These are phyloP conservation scores for Falco berigora DNA, from an alignment of 2,797 vertebrate genomes.

Conservation along the genomic window DNA sequence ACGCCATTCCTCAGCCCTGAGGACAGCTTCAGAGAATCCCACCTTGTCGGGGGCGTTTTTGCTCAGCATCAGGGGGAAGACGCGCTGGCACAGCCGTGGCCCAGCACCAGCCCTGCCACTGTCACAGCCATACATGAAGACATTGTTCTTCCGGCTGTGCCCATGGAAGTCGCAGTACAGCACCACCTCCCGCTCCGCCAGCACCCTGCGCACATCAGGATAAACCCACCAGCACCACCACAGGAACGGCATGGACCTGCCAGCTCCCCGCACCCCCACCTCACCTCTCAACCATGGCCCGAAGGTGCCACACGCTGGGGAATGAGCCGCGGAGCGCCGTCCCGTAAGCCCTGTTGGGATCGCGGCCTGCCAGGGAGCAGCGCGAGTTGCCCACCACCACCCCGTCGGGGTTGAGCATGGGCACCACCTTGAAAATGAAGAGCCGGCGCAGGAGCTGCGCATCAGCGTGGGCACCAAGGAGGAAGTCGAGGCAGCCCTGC, in stretches of 20 bases:
- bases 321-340: slow-evolving; percentile 78
- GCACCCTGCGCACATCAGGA: slow-evolving; percentile 62
- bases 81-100: slow-evolving; percentile 73
- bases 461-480: slow-evolving; percentile 81
- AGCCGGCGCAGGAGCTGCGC: slow-evolving; percentile 83
- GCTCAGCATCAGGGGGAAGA: slow-evolving; percentile 96
- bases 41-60: slow-evolving; percentile 89
- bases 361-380: slow-evolving; percentile 86
- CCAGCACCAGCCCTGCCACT: not conserved
- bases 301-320: slow-evolving; percentile 86
- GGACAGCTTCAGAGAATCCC: accelerated
- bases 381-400: slow-evolving; percentile 94
- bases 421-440: slow-evolving; percentile 92
- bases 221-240: accelerated
- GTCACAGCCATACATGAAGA: slow-evolving; percentile 91
- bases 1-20: not conserved
- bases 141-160: slow-evolving; percentile 91
- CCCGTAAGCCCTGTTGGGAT: slow-evolving; percentile 88
- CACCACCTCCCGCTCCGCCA: slow-evolving; percentile 82
- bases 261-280: accelerated
- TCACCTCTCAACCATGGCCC: slow-evolving; percentile 88
- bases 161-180: slow-evolving; percentile 94
- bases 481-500: slow-evolving; percentile 88
- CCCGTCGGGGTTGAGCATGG: slow-evolving; percentile 93
- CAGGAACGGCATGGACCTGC: accelerated